Evolutionary conservation across 2,888 invertebrate species (phyloP), one percentile per base, ranked within the genome.

Genomic region (Cryptophagus acutangulus): DNA sequence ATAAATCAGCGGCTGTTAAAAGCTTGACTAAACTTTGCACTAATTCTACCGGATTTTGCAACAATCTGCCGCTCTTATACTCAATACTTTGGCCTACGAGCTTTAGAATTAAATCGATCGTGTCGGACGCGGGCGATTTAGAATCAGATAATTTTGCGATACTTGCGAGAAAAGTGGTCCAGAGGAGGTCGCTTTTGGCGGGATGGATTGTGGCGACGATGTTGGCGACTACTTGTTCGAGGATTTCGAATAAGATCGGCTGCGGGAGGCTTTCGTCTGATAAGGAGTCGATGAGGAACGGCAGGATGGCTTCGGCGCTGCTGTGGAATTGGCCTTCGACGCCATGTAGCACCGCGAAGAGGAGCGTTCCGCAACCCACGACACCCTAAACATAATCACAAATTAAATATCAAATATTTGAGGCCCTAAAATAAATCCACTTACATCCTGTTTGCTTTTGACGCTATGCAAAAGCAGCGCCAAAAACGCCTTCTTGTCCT

Each of bases 321-420:
- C 86, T 91, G 64, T 96, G 93, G 61, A 95, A 87, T 57, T 88
- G 84, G 1, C 84, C 83, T 43, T 80, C 74, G 0, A 90, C 82
- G 17, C 94, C 94, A 60, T 82, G 81, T 29, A 93, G 67, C 40
- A 91, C 85, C 73, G 95, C 91, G 71, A 90, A 95, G 40, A 96
- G 73, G 14, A 96, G 73, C 53, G 84, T 81, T 0, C 92, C 91
- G 66, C 90, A 86, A 3, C 95, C 95, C 36, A 75, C 67, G 10
- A 82, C 71, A 45, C 84, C 82, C 84, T 86, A 67, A 45, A 75
- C 53, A 53, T 14, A 41, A 39, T 4, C 18, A 34, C 15, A 24
- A 28, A 9, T 10, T 6, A 10, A 30, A 30, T 8, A 30, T 30
- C 14, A 37, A 37, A 14, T 35, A 3, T 10, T 25, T 34, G 28